A percentile compares a stretch with the other conserved stretches of the same genome.
Conservation (phyloP, 2,797 vertebrate genomes). For the Monodelphis domestica region DNA sequence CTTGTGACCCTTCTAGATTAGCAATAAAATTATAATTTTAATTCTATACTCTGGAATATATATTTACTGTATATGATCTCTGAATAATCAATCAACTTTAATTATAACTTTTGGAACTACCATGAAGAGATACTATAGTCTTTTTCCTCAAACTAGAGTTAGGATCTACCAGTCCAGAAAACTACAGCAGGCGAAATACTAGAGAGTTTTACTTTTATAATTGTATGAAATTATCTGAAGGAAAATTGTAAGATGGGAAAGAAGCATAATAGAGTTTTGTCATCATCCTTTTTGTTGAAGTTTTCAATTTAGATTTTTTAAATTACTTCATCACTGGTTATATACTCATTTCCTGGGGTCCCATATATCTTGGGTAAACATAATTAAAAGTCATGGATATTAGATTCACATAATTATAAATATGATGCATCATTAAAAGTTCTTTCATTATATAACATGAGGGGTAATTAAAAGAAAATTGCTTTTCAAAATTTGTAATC, state of each 20-base stretch:
- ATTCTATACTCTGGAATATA: not conserved
- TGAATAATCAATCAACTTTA: not conserved
- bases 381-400: conserved; percentile 38
- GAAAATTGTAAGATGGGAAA: conserved; percentile 23
- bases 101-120: conserved; percentile 31
- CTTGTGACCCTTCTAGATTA: not conserved
- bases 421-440: conserved; percentile 30
- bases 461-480: conserved; percentile 51
- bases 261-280: conserved; percentile 19
- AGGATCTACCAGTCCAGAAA: conserved; percentile 7
- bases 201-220: not conserved
- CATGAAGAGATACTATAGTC: not conserved
- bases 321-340: conserved; percentile 36
- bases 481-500: conserved; percentile 43
- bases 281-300: conserved; percentile 9
- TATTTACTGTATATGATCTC: not conserved
- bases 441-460: conserved; percentile 16
- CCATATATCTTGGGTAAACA: conserved; percentile 39
- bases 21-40: not conserved
- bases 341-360: conserved; percentile 5
- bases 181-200: not conserved
- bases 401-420: conserved; percentile 44
- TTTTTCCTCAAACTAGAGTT: conserved; percentile 32
- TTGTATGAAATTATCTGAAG: not conserved
- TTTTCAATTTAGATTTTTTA: conserved; percentile 26